These are phyloP conservation scores for Drosophila parthenogenetica DNA, from an alignment of 2,888 invertebrate genomes.

Conservation along the genomic window DNA sequence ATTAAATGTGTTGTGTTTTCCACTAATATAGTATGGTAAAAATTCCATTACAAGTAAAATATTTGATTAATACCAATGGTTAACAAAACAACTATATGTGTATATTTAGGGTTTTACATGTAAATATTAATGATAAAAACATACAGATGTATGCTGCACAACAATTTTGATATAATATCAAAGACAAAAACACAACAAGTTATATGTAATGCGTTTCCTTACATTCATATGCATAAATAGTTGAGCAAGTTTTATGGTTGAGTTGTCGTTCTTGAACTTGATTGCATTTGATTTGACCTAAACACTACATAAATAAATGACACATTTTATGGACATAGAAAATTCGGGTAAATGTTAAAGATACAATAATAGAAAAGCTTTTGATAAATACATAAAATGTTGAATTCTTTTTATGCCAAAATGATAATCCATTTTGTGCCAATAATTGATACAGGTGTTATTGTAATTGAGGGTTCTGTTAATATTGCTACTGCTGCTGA, in stretches of 20 bases:
- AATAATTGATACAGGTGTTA: slow-evolving; percentile 86
- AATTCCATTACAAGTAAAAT: slow-evolving; percentile 62
- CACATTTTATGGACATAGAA: slow-evolving; percentile 78
- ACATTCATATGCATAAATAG: slow-evolving; percentile 38
- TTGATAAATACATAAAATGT: slow-evolving; percentile 74
- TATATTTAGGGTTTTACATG: slow-evolving; percentile 40
- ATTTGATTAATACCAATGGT: slow-evolving; percentile 74
- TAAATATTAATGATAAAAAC: slow-evolving; percentile 24
- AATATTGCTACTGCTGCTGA: slow-evolving; percentile 33
- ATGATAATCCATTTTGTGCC: slow-evolving; percentile 46
- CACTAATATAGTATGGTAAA: slow-evolving; percentile 57
- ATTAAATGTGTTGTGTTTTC: slow-evolving; percentile 65
- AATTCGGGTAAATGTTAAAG: slow-evolving; percentile 66
- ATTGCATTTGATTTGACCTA: slow-evolving; percentile 44
- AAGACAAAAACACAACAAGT: slow-evolving; percentile 51
- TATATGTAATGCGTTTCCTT: slow-evolving; percentile 34
- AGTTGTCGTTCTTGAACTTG: slow-evolving; percentile 34
- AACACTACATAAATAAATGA: slow-evolving; percentile 74
- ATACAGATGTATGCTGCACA: slow-evolving; percentile 49
- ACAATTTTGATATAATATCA: slow-evolving; percentile 50
- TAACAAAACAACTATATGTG: slow-evolving; percentile 72
- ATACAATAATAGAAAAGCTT: slow-evolving; percentile 57
- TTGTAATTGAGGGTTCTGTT: slow-evolving; percentile 40
- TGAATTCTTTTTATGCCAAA: slow-evolving; percentile 30
- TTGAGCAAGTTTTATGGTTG: slow-evolving; percentile 51